phyloP scores from a whole-genome alignment of 2,113 vertebrate genomes.

The Osmerus mordax region DNA sequence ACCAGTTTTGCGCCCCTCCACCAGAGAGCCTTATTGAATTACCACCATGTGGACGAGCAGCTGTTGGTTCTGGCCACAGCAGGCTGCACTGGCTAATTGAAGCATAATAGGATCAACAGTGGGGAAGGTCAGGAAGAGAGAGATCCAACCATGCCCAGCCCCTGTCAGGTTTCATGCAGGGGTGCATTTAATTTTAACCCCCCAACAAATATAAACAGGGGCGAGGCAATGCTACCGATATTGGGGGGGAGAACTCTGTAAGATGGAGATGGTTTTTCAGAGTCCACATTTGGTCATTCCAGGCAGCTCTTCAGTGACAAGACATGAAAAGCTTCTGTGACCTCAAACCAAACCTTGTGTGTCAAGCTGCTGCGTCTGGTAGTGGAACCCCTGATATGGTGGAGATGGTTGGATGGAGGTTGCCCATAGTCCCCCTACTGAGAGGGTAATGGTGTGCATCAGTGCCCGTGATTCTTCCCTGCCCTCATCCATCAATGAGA shows the following conservation, averaged over 20 bases:
- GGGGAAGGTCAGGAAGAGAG: conserved; percentile 80
- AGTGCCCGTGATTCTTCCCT: conserved; percentile 4
- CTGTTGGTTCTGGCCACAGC: conserved; percentile 83
- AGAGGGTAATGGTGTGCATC: conserved; percentile 17
- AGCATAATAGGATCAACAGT: conserved; percentile 85
- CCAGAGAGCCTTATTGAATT: conserved; percentile 82
- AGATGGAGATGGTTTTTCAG: no score
- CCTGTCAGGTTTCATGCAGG: conserved; percentile 60
- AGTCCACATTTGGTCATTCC: no score
- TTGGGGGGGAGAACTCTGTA: neutral
- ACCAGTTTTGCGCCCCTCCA: conserved; percentile 71
- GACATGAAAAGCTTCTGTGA: no score
- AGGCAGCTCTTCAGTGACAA: no score
- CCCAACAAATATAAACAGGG: neutral
- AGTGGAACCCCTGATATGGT: neutral
- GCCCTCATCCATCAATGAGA: conserved; percentile 10
- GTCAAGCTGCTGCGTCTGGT: no score
- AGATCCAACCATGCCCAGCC: conserved; percentile 70
- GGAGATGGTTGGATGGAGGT: neutral
- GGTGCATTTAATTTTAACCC: neutral
- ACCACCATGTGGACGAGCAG: conserved; percentile 84
- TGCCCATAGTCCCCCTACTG: conserved; percentile 10
- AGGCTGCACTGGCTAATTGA: conserved; percentile 85
- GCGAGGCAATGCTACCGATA: neutral
- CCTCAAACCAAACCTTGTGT: no score